Evolutionary conservation across 2,113 vertebrate species (phyloP).

Genomic region (Procavia capensis): DNA sequence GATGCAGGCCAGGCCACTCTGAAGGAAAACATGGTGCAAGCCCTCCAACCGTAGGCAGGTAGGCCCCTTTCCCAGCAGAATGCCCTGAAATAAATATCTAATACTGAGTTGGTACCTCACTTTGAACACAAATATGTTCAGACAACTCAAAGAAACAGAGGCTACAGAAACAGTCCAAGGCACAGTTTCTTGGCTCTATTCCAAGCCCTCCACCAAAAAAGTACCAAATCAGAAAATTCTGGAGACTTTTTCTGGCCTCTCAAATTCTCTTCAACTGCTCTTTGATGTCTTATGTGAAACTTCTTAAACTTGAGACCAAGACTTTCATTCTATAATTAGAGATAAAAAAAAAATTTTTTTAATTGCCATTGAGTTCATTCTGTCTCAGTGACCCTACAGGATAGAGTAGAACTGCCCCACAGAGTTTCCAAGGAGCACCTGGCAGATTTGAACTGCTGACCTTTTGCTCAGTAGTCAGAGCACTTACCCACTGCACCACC

Average conservation of each 20-base stretch:
- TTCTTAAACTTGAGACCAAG: slow-evolving; percentile 4
- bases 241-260: not conserved
- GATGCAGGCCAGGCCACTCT: not conserved
- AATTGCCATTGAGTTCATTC: too few species aligned
- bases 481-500: too few species aligned
- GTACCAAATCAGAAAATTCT: not conserved
- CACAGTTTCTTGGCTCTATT: not conserved
- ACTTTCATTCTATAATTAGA: slow-evolving; percentile 13
- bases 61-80: not conserved
- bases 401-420: too few species aligned
- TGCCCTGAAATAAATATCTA: not conserved
- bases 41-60: rapidly evolving
- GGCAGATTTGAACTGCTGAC: too few species aligned
- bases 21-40: not conserved
- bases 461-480: too few species aligned
- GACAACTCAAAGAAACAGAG: not conserved
- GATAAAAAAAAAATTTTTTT: too few species aligned
- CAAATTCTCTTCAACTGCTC: not conserved
- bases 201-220: not conserved
- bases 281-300: slow-evolving; percentile 43
- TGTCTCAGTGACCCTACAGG: too few species aligned
- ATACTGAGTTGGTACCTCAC: not conserved
- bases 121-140: not conserved
- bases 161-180: not conserved
- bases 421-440: too few species aligned